Evolutionary conservation across 1,140 invertebrate genomes (phyloP).

Genomic region (Bombus polaris): DNA sequence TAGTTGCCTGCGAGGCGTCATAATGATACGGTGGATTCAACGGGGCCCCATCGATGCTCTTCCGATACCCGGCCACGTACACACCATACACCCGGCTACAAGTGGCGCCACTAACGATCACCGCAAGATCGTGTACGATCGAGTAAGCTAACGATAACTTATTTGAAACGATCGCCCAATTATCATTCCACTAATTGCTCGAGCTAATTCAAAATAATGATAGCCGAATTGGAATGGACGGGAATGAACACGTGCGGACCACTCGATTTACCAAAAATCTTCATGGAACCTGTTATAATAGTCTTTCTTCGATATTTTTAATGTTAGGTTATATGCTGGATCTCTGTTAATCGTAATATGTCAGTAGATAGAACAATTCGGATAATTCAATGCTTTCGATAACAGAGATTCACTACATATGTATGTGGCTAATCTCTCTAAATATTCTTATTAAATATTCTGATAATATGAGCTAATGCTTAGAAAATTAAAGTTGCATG

Average conservation of each 20-base stretch:
- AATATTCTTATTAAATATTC: no score
- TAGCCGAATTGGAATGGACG: not conserved
- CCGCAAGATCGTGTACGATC: constrained; percentile 33
- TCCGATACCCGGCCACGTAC: constrained; percentile 66
- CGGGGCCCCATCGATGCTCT: constrained; percentile 65
- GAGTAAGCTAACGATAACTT: constrained; percentile 41
- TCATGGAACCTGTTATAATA: not conserved
- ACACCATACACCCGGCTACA: constrained; percentile 23
- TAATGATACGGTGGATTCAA: constrained; percentile 77
- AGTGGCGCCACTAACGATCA: constrained; percentile 62
- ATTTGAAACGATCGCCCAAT: constrained; percentile 32
- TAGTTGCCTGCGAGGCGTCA: constrained; percentile 79
- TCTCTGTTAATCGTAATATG: no score
- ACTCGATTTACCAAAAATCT: not conserved
- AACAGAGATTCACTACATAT: no score
- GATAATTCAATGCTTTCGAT: no score
- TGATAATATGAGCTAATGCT: no score
- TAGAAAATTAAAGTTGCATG: no score
- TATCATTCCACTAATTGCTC: constrained; percentile 30
- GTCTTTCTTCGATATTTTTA: not conserved
- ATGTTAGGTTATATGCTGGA: not conserved
- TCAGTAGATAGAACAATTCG: no score
- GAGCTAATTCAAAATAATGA: constrained; percentile 23
- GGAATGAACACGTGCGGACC: not conserved
- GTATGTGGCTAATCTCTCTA: no score